Evolutionary conservation across 1,140 invertebrate species (phyloP).

Genomic region (Apis dorsata): DNA sequence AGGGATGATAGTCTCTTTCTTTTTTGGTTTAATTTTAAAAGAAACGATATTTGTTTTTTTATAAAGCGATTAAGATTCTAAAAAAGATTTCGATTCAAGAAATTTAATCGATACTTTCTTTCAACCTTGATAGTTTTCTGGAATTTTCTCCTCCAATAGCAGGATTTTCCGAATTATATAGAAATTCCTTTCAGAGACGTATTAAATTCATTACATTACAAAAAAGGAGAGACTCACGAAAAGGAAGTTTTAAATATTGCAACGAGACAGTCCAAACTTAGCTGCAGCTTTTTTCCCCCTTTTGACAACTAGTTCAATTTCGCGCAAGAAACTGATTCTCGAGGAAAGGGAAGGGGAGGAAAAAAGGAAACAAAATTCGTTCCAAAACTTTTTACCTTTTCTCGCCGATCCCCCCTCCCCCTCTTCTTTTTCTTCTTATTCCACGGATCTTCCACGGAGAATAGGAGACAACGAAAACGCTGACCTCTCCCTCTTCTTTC

Average conservation of each 20-base stretch:
- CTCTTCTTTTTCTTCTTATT: neutral
- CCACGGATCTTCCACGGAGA: neutral
- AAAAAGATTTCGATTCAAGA: too few species aligned
- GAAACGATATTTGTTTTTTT: too few species aligned
- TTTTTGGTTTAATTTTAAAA: too few species aligned
- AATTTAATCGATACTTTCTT: too few species aligned
- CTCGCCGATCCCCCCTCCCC: too few species aligned
- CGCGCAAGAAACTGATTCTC: neutral
- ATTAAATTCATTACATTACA: neutral
- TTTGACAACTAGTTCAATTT: neutral
- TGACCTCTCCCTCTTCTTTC: neutral
- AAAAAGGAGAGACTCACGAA: too few species aligned
- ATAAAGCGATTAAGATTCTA: too few species aligned
- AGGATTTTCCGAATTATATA: neutral
- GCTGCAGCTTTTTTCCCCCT: neutral
- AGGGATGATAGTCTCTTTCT: too few species aligned
- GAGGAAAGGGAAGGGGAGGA: too few species aligned
- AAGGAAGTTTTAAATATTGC: neutral
- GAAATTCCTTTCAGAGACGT: neutral
- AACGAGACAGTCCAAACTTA: neutral
- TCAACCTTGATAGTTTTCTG: too few species aligned
- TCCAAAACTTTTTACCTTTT: neutral
- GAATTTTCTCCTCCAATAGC: too few species aligned
- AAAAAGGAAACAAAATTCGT: neutral
- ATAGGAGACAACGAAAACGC: neutral